Conservation (phyloP, 2,888 invertebrate genomes). For the Muscina levida region DNA sequence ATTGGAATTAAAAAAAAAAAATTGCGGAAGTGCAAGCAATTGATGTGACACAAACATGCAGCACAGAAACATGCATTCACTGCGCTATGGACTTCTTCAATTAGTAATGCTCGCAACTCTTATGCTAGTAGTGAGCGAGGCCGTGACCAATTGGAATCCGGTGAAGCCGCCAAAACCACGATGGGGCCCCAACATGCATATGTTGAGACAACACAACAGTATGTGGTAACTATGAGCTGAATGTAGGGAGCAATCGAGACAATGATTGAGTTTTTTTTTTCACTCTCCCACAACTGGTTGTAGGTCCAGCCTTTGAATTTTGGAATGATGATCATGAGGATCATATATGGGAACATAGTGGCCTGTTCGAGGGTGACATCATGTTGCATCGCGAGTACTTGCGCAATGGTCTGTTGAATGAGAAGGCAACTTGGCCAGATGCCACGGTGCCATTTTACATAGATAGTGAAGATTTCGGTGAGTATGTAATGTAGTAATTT, state of each 20-base stretch:
- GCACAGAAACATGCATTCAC: conserved; percentile 39
- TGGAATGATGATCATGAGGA: conserved; percentile 80
- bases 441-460: conserved; percentile 82
- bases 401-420: conserved; percentile 80
- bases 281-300: not conserved
- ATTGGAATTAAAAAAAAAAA: not conserved
- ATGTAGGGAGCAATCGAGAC: not conserved
- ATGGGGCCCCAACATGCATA: conserved; percentile 75
- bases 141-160: conserved; percentile 66
- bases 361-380: conserved; percentile 84
- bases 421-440: conserved; percentile 81
- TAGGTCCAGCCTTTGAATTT: conserved; percentile 77
- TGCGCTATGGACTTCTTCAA: conserved; percentile 16
- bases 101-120: not conserved
- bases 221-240: conserved; percentile 69
- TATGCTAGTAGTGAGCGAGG: conserved; percentile 12
- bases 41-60: not conserved
- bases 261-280: not conserved
- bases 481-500: too few species aligned
- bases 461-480: conserved; percentile 81
- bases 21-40: too few species aligned
- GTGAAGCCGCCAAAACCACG: conserved; percentile 73
- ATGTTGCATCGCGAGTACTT: conserved; percentile 79
- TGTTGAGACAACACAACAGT: conserved; percentile 76
- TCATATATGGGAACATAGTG: conserved; percentile 82